phyloP scores from a whole-genome alignment of 2,797 vertebrate genomes.

The Chanos chanos region DNA sequence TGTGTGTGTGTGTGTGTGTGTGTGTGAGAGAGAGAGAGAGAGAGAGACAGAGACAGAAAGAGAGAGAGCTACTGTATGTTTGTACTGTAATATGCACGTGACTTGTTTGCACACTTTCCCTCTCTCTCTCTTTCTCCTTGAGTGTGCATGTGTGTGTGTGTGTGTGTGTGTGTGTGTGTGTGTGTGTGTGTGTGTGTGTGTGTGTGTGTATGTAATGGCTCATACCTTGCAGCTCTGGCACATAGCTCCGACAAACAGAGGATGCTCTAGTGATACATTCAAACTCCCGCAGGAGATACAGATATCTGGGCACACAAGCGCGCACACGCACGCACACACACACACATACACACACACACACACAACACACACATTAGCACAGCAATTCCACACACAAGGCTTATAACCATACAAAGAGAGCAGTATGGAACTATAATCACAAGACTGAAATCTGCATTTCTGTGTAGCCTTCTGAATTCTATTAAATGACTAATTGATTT shows the following conservation, averaged over 20 bases:
- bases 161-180: neutral
- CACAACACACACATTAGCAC: neutral
- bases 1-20: no score
- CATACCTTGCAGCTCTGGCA: conserved; percentile 90
- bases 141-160: neutral
- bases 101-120: no score
- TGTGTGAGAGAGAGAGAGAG: neutral
- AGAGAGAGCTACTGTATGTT: no score
- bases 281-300: conserved; percentile 90
- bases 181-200: neutral
- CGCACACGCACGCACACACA: neutral
- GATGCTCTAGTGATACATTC: conserved; percentile 83
- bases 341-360: neutral
- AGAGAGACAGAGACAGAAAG: neutral
- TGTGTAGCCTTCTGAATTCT: no score
- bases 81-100: neutral
- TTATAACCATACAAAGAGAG: no score
- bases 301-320: conserved; percentile 70
- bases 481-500: no score
- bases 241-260: conserved; percentile 89
- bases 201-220: conserved; percentile 21
- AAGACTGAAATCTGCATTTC: no score
- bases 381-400: no score
- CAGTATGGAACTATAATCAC: no score
- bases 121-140: no score